Conservation (phyloP, 2,797 vertebrate genomes). For the Cossypha niveicapilla region DNA sequence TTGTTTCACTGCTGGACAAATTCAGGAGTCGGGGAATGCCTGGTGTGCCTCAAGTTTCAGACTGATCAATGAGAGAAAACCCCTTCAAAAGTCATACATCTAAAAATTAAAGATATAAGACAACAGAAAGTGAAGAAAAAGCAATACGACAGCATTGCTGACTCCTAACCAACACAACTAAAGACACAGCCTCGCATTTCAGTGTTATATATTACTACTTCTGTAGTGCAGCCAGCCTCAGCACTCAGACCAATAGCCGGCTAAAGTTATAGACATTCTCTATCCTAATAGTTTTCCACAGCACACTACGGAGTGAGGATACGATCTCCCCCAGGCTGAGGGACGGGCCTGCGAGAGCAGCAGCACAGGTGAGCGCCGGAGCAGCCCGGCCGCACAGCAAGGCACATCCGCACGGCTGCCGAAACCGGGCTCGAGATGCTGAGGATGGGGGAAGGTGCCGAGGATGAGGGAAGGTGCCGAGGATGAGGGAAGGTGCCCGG, state of each 20-base stretch:
- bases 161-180: not conserved
- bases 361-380: not conserved
- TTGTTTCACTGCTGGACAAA: not conserved
- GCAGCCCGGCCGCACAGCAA: not conserved
- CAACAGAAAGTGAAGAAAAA: not conserved
- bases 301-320: not conserved
- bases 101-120: not conserved
- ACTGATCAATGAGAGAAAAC: not conserved
- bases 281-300: accelerated
- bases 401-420: not conserved
- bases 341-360: not conserved
- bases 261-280: not conserved
- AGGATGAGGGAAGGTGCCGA: accelerated
- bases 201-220: accelerated
- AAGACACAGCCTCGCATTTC: not conserved
- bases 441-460: accelerated
- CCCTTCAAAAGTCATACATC: not conserved
- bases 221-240: not conserved
- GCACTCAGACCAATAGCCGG: accelerated
- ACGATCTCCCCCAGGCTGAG: accelerated
- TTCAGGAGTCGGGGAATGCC: not conserved
- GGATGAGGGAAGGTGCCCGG: not conserved
- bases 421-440: accelerated
- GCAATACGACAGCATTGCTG: not conserved
- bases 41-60: not conserved